Conservation (phyloP, 2,888 invertebrate species). For the Drosophila helvetica region DNA sequence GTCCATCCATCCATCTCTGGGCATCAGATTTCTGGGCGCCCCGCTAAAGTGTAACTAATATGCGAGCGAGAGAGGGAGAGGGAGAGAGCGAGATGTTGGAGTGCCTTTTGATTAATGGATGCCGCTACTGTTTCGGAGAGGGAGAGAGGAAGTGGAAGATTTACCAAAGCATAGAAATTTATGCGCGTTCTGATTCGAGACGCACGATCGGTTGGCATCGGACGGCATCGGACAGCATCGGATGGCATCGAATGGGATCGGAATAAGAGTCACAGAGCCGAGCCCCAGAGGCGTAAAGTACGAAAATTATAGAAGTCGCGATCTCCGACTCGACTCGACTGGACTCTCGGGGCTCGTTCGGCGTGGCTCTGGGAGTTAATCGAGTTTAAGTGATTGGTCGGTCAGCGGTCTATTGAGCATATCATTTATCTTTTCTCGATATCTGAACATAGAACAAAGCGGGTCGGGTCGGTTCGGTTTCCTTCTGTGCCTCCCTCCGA, state of each 20-base stretch:
- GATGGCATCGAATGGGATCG: background rate
- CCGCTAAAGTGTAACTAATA: slow-evolving; percentile 69
- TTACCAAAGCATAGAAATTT: slow-evolving; percentile 52
- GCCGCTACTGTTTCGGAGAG: slow-evolving; percentile 70
- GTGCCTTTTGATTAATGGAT: slow-evolving; percentile 72
- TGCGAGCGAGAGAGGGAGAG: slow-evolving; percentile 25
- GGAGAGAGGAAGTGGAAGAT: background rate
- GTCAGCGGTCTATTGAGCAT: slow-evolving; percentile 53
- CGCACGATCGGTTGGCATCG: slow-evolving; percentile 50
- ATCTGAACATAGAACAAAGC: background rate
- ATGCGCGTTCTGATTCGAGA: slow-evolving; percentile 67
- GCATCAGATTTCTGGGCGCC: slow-evolving; percentile 29
- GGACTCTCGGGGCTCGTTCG: slow-evolving; percentile 19
- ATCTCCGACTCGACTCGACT: no score
- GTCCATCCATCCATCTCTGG: slow-evolving; percentile 6
- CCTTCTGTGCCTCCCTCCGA: background rate
- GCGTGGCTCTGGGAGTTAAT: slow-evolving; percentile 47
- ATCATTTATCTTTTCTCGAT: slow-evolving; percentile 63
- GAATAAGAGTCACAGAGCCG: slow-evolving; percentile 19
- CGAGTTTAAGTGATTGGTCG: slow-evolving; percentile 63
- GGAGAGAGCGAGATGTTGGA: background rate
- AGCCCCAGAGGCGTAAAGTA: slow-evolving; percentile 30
- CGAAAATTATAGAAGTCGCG: slow-evolving; percentile 37
- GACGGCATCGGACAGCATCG: background rate
- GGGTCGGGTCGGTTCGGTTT: background rate